These are phyloP conservation scores for Mamestra configurata DNA, from an alignment of 1,140 invertebrate species.

Conservation along the genomic window DNA sequence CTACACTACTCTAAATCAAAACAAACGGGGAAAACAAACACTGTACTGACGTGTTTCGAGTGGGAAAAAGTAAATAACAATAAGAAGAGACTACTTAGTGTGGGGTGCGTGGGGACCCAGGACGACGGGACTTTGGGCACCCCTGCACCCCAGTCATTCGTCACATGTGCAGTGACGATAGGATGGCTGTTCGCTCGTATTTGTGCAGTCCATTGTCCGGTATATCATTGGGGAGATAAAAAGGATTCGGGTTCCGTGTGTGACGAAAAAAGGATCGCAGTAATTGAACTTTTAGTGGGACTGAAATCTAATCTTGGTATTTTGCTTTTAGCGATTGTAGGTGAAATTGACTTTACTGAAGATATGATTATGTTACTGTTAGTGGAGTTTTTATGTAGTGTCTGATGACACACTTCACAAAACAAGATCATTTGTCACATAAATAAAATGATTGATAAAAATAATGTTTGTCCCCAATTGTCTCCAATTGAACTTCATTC, in stretches of 20 bases:
- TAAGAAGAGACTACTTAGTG: conserved; percentile 36
- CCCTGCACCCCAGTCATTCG: conserved; percentile 34
- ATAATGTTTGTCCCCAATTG: conserved; percentile 17
- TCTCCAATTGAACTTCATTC: conserved; percentile 26
- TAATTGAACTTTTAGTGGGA: not conserved
- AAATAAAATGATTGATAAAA: conserved; percentile 32
- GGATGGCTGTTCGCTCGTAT: conserved; percentile 30
- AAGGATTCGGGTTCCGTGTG: conserved; percentile 25
- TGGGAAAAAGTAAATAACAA: conserved; percentile 39
- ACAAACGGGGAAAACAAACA: conserved; percentile 34
- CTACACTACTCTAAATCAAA: conserved; percentile 38
- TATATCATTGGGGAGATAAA: conserved; percentile 32
- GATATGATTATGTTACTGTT: not conserved
- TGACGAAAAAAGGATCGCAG: conserved; percentile 27
- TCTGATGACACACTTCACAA: not conserved
- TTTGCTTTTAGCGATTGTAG: not conserved
- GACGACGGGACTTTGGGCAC: not conserved
- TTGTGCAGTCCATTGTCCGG: conserved; percentile 36
- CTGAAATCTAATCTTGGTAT: conserved; percentile 10
- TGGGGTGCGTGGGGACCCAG: conserved; percentile 1
- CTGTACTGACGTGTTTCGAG: conserved; percentile 16
- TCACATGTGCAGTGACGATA: conserved; percentile 30
- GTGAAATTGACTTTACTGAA: not conserved
- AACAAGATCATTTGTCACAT: conserved; percentile 32
- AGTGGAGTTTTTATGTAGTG: not conserved